phyloP scores from a whole-genome alignment of 2,797 vertebrate species.

The Enteromius treurensis region DNA sequence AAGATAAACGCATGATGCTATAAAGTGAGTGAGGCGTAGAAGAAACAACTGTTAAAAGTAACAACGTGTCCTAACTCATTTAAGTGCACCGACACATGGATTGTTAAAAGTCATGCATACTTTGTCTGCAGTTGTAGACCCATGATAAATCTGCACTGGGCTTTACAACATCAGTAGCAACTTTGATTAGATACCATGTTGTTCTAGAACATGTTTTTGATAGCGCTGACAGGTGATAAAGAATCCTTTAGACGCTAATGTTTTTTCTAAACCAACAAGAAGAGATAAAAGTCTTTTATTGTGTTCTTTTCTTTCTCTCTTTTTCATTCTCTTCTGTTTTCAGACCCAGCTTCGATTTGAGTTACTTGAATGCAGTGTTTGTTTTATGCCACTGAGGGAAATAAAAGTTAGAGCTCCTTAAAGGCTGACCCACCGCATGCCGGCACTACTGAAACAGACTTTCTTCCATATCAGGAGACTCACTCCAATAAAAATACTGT shows the following conservation, averaged over 20 bases:
- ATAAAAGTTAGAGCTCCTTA: constrained; percentile 50
- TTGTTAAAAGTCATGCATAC: constrained; percentile 23
- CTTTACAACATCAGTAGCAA: constrained; percentile 2
- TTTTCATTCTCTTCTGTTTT: constrained; percentile 19
- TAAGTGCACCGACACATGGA: constrained; percentile 38
- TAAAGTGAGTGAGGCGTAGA: constrained; percentile 44
- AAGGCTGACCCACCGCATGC: constrained; percentile 44
- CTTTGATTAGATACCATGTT: constrained; percentile 5
- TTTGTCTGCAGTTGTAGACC: background rate
- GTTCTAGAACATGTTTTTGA: background rate
- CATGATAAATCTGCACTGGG: constrained; percentile 10
- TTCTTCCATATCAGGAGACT: constrained; percentile 48
- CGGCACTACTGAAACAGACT: constrained; percentile 50
- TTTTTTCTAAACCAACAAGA: constrained; percentile 66
- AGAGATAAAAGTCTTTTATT: constrained; percentile 57
- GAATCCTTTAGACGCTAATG: constrained; percentile 15
- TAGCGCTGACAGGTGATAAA: constrained; percentile 34
- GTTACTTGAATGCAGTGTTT: constrained; percentile 42
- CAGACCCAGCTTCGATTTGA: constrained; percentile 20
- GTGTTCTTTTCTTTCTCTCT: constrained; percentile 14
- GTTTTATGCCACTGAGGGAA: constrained; percentile 50
- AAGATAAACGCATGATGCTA: constrained; percentile 13
- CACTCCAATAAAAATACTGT: constrained; percentile 48
- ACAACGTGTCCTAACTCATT: constrained; percentile 25
- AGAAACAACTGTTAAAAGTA: constrained; percentile 43